Evolutionary conservation across 1,140 invertebrate genomes (phyloP).

Genomic region (Psix sp.): DNA sequence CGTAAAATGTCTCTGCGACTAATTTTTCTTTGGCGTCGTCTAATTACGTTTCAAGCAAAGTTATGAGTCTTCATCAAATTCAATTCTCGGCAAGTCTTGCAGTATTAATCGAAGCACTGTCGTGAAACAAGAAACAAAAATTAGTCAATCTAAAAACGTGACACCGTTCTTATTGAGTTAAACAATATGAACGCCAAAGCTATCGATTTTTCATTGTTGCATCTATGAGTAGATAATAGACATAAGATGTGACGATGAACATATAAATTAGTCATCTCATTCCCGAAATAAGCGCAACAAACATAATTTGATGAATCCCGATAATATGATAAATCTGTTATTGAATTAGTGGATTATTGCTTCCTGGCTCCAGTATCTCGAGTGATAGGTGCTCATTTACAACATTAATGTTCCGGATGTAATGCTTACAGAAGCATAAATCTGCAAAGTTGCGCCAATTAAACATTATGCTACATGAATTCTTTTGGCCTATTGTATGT

Average conservation of each 20-base stretch:
- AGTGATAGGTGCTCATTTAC: slow-evolving; percentile 46
- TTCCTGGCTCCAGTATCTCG: slow-evolving; percentile 11
- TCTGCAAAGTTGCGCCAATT: slow-evolving; percentile 28
- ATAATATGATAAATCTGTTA: slow-evolving; percentile 56
- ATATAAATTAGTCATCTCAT: slow-evolving; percentile 43
- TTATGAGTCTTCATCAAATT: slow-evolving; percentile 16
- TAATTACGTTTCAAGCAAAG: slow-evolving; percentile 22
- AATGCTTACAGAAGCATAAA: slow-evolving; percentile 45
- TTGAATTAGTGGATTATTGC: slow-evolving; percentile 54
- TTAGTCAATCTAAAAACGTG: slow-evolving; percentile 11
- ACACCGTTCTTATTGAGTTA: background rate
- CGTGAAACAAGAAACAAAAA: slow-evolving; percentile 9
- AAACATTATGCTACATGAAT: slow-evolving; percentile 36
- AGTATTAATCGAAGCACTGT: slow-evolving; percentile 8
- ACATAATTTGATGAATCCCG: slow-evolving; percentile 41
- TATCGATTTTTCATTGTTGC: background rate
- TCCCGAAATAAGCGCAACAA: slow-evolving; percentile 36
- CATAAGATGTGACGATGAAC: slow-evolving; percentile 15
- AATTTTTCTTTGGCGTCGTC: slow-evolving; percentile 11
- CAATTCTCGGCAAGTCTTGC: slow-evolving; percentile 13
- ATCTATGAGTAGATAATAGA: slow-evolving; percentile 1
- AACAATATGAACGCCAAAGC: too few species aligned
- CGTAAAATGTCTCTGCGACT: slow-evolving; percentile 8
- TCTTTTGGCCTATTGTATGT: slow-evolving; percentile 36
- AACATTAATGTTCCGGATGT: slow-evolving; percentile 47